A percentile compares a stretch with the other conserved stretches of the same genome.
These are phyloP conservation scores for Etia nguti DNA, from an alignment of 2,113 vertebrate species.

Conservation along the genomic window DNA sequence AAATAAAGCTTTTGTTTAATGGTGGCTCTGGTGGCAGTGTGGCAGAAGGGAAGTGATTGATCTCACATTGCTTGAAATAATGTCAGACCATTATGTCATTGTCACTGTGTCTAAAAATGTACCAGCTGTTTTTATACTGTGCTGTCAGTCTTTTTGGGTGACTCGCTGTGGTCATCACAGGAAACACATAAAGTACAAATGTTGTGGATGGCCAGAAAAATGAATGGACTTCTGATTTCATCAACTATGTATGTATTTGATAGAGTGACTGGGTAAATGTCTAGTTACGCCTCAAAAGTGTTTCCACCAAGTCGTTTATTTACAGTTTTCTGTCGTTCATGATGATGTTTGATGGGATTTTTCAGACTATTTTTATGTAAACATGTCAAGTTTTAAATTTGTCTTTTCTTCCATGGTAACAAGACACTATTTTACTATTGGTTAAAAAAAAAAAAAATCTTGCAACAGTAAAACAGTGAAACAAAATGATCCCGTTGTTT, in stretches of 20 bases:
- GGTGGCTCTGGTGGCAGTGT: background rate
- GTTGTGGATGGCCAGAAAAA: background rate
- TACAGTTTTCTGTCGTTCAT: background rate
- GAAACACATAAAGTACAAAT: background rate
- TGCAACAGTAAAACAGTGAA: background rate
- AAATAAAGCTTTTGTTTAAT: background rate
- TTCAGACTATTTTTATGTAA: background rate
- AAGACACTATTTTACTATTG: background rate
- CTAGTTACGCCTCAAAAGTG: background rate
- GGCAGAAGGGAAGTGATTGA: background rate
- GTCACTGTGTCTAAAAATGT: background rate
- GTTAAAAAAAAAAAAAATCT: background rate
- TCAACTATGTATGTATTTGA: background rate
- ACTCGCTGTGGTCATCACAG: background rate
- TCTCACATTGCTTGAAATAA: background rate
- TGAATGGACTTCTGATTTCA: background rate
- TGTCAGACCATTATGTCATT: background rate
- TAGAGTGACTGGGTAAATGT: background rate
- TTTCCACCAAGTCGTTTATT: background rate
- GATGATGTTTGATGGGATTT: background rate
- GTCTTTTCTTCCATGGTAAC: background rate
- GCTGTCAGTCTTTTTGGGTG: background rate
- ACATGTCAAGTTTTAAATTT: background rate
- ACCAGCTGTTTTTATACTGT: background rate
- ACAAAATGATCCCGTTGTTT: background rate